Base-by-base conservation (phyloP, 2,113 vertebrate genomes). In the Bostrychus sinensis region DNA sequence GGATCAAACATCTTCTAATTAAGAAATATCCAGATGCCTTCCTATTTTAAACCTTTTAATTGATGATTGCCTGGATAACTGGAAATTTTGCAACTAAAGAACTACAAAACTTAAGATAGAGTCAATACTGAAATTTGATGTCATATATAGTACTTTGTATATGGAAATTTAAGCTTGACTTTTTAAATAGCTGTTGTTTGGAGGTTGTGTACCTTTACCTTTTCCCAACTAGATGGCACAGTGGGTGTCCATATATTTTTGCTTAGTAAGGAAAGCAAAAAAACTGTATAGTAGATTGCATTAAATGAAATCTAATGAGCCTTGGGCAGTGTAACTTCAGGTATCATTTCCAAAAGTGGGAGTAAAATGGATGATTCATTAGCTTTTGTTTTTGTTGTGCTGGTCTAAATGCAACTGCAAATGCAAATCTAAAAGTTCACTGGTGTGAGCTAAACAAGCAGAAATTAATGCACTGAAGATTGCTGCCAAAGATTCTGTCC, bases 371-470 rank as follows among this genome's bases (percentile, higher is more conserved):
- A 51, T 62, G 72, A 86, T 77, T 61, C 39, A 77, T 81, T 69
- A 30, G 70, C 28, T 67, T 70, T 39, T 54, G 42, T 42, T 11
- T 7, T 16, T 6, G 42, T 23, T 23, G 38, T 63, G 66, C 54
- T 56, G 38, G 16, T 70, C 65, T 56, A 67, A 79, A 66, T 63
- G 54, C 61, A 75, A 81, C 63, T 28, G 25, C 25, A 79, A 70
- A 75, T 69, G 72, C 75, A 45, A 70, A 74, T 62, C 54, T 50
- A 60, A 63, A 77, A 62, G 59, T 56, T 51, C 2, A 26, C 20
- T 30, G 12, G 62, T 55, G 60, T 28, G 61, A 72, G 75, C 76
- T 72, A 70, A 79, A 86, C 64, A 72, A 81, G 72, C 70, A 67
- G 61, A 70, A 82, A 82, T 73, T 22, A 77, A 84, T 72, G 76